Evolutionary conservation across 2,888 invertebrate genomes (phyloP).

Genomic region (Ellobium chinense): DNA sequence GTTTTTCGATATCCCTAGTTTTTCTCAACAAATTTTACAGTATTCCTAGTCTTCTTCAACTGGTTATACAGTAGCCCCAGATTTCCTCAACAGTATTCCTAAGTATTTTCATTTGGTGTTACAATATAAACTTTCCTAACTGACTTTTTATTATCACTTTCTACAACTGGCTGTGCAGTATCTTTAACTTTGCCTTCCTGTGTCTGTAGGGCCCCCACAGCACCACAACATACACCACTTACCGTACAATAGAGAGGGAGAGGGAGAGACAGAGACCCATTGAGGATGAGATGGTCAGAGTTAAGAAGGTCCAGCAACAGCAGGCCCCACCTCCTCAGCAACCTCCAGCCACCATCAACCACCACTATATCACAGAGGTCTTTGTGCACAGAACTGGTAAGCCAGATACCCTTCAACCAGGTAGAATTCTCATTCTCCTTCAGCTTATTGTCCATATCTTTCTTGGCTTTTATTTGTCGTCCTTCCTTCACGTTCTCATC

Average conservation of each 20-base stretch:
- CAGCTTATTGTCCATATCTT: neutral
- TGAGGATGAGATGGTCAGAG: conserved; percentile 44
- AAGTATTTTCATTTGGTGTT: too few relatives aligned
- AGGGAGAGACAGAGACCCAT: conserved; percentile 52
- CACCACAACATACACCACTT: conserved; percentile 63
- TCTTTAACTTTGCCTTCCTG: too few relatives aligned
- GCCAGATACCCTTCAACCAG: too few relatives aligned
- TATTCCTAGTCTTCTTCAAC: too few relatives aligned
- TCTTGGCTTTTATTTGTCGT: neutral
- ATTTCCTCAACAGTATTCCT: too few relatives aligned
- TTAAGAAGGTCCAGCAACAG: conserved; percentile 18
- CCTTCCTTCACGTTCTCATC: neutral
- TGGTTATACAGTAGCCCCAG: too few relatives aligned
- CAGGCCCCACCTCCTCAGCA: conserved; percentile 43
- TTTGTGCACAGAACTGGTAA: conserved; percentile 40
- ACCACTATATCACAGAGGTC: conserved; percentile 72
- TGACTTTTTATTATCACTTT: too few relatives aligned
- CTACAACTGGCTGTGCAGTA: too few relatives aligned
- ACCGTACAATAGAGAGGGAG: conserved; percentile 57
- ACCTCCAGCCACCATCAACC: conserved; percentile 58
- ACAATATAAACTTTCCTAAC: too few relatives aligned
- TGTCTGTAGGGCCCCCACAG: conserved; percentile 44
- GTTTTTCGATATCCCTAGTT: too few relatives aligned
- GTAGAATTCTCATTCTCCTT: too few relatives aligned
- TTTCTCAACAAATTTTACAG: too few relatives aligned